phyloP scores from a whole-genome alignment of 2,888 invertebrate genomes.

The Xiphydria camelus region DNA sequence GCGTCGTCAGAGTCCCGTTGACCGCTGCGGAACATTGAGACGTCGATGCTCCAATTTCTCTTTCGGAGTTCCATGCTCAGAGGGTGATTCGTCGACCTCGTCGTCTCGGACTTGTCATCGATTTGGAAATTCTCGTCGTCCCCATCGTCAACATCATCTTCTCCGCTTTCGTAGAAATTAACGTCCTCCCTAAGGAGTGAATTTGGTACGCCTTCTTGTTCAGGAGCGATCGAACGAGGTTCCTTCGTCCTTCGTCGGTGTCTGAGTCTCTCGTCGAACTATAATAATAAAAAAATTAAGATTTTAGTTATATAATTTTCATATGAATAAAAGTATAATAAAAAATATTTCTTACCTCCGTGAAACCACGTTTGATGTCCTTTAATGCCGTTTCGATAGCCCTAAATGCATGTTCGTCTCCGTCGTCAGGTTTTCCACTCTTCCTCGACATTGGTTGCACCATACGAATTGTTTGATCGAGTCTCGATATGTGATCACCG shows the following conservation, averaged over 20 bases:
- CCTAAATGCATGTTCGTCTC: conserved; percentile 11
- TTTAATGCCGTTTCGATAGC: conserved; percentile 20
- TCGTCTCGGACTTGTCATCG: too few relatives aligned
- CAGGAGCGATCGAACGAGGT: neutral
- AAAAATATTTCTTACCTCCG: conserved; percentile 18
- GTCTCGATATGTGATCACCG: conserved; percentile 15
- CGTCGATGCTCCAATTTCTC: neutral
- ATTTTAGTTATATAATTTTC: too few relatives aligned
- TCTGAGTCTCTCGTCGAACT: neutral
- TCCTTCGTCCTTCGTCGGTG: neutral
- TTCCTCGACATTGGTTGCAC: conserved; percentile 10
- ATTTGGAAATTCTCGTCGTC: neutral
- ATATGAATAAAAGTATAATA: too few relatives aligned
- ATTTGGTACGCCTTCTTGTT: too few relatives aligned
- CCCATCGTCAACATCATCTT: too few relatives aligned
- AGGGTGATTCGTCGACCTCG: too few relatives aligned
- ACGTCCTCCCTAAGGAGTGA: too few relatives aligned
- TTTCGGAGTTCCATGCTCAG: neutral
- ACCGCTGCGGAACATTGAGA: neutral
- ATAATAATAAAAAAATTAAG: neutral
- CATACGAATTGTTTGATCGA: conserved; percentile 18
- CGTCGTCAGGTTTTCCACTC: conserved; percentile 1
- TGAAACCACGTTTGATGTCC: conserved; percentile 20
- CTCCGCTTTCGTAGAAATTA: too few relatives aligned
- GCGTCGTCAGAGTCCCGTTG: neutral